Evolutionary conservation across 2,797 vertebrate species (phyloP).

Genomic region (Acrocephalus scirpaceus): DNA sequence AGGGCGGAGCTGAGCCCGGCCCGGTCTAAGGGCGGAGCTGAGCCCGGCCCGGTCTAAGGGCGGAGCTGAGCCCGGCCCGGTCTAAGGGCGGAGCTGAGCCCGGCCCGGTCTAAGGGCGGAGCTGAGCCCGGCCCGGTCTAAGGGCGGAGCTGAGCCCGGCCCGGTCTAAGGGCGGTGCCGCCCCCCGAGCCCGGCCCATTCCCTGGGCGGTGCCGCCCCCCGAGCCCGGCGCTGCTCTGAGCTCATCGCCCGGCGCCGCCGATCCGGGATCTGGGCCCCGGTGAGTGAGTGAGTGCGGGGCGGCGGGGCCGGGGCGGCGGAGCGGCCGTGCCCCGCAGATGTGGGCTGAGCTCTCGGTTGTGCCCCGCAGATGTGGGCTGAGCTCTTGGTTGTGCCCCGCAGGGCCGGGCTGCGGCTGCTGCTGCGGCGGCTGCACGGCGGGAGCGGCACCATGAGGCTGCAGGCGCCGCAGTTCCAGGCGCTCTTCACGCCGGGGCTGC

Average conservation of each 20-base stretch:
- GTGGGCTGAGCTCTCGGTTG: conserved; percentile 34
- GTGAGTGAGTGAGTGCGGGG: not conserved
- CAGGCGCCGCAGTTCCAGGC: conserved; percentile 87
- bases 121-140: too few relatives aligned
- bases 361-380: conserved; percentile 60
- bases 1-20: too few relatives aligned
- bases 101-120: too few relatives aligned
- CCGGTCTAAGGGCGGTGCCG: not conserved
- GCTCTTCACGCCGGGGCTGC: conserved; percentile 90
- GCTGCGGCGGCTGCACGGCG: not conserved
- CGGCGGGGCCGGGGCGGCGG: not conserved
- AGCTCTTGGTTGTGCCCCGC: not conserved
- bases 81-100: not conserved
- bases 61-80: too few relatives aligned
- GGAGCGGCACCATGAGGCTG: conserved; percentile 83
- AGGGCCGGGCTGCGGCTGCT: conserved; percentile 14
- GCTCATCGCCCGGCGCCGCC: not conserved
- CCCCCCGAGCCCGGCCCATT: not conserved
- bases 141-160: too few relatives aligned
- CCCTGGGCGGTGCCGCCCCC: not conserved
- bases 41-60: not conserved
- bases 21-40: not conserved
- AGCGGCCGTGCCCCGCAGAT: conserved; percentile 4
- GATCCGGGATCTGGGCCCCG: not conserved
- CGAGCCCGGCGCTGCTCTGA: not conserved